Base-by-base conservation (phyloP, 2,797 vertebrate genomes). In the Staurois parvus region DNA sequence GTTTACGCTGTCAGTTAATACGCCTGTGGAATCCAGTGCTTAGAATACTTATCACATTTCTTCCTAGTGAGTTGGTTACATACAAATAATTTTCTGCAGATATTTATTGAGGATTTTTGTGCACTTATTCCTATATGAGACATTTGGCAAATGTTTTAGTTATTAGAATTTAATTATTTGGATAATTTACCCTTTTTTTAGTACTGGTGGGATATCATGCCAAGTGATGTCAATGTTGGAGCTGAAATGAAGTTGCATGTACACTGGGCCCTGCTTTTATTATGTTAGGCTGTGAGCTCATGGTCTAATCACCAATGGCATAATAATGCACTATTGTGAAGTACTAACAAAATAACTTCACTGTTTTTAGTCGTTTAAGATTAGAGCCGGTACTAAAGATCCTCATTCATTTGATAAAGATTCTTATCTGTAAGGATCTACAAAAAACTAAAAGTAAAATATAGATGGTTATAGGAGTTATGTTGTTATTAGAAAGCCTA, bases 81-180 rank as follows among this genome's bases (percentile, higher is more conserved):
- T 56, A 81, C 32, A 34, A 21, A 32, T 26, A 62, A 29, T 29
- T 62, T 40, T 68, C 34, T 79, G 85, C 89, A 88, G 59, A 34
- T 92, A 29, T 90, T 92, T 91, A 89, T 91, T 91, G 88, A 88
- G 85, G 85, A 52, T 84, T 79, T 67, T 29, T 29, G 45, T 79
- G 88, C 89, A 85, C 88, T 91, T 90, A 87, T 87, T 88, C 89
- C 88, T 88, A 91, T 26, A 89, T 85, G 84, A 88, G 89, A 88
- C 82, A 92, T 91, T 81, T 15, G 80, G 56, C 90, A 83, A 40
- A 29, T 75, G 77, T 89, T 85, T 86, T 85, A 52, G 76, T 87
- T 88, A 86, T 89, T 89, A 89, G 86, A 87, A 91, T 85, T 83
- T 88, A 87, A 78, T 84, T 81, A 82, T 78, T 72, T 78, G 85